Conservation (phyloP, 1,140 invertebrate species). For the Atopsyche davidsoni region DNA sequence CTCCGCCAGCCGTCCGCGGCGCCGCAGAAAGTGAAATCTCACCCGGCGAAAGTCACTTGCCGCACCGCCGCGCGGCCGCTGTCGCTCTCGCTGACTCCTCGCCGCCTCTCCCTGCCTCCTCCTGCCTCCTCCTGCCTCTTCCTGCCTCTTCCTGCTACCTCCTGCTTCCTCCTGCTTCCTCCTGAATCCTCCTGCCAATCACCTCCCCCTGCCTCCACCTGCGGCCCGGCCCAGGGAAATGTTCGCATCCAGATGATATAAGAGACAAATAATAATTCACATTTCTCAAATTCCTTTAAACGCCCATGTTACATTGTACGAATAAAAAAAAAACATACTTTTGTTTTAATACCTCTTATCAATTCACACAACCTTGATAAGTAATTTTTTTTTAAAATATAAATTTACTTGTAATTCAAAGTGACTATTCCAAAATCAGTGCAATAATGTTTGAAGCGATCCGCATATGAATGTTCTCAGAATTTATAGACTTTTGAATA, state of each 20-base stretch:
- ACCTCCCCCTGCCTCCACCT: neutral
- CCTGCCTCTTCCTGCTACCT: no score
- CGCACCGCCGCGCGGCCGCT: neutral
- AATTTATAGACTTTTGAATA: no score
- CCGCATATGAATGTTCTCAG: no score
- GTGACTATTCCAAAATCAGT: no score
- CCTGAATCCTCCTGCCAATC: no score
- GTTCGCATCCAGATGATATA: neutral
- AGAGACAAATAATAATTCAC: neutral
- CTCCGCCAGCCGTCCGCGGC: neutral
- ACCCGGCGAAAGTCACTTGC: neutral
- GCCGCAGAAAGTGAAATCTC: constrained; percentile 14
- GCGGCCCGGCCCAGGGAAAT: neutral
- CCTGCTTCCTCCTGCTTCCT: no score
- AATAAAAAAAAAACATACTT: neutral
- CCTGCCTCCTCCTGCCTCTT: no score
- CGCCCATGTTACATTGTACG: neutral
- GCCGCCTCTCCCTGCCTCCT: no score
- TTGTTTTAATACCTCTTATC: neutral
- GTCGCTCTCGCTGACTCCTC: neutral
- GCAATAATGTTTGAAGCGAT: no score
- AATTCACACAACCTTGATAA: neutral
- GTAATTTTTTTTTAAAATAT: constrained; percentile 3
- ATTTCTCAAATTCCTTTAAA: neutral
- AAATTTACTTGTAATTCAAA: no score